A percentile compares a stretch with the other conserved stretches of the same genome.
phyloP scores from a whole-genome alignment of 2,113 vertebrate genomes.

The rabbit (Oryctolagus cuniculus) region mOryCun1.1 NC_091433.1:7688501-7689000 shows the following conservation, averaged over 20 bases:
- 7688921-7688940: not conserved
- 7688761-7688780: not conserved
- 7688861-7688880: constrained; percentile 2
- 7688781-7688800: not conserved
- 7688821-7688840: not conserved
- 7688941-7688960: not conserved
- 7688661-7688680: not conserved
- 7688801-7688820: not conserved
- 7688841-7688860: not conserved
- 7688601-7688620: not conserved
- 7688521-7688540: not conserved
- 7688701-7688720: not conserved
- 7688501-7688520: not conserved
- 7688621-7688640: not conserved
- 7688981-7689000: not conserved
- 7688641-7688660: too few species aligned
- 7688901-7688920: not conserved
- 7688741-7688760: fast-evolving
- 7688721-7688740: not conserved
- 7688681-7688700: not conserved
- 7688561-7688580: not conserved
- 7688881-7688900: not conserved
- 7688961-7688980: too few species aligned
- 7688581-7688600: too few species aligned
- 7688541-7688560: not conserved